These are phyloP conservation scores for Agrochola macilenta DNA, from an alignment of 2,888 invertebrate species.

Conservation along the genomic window DNA sequence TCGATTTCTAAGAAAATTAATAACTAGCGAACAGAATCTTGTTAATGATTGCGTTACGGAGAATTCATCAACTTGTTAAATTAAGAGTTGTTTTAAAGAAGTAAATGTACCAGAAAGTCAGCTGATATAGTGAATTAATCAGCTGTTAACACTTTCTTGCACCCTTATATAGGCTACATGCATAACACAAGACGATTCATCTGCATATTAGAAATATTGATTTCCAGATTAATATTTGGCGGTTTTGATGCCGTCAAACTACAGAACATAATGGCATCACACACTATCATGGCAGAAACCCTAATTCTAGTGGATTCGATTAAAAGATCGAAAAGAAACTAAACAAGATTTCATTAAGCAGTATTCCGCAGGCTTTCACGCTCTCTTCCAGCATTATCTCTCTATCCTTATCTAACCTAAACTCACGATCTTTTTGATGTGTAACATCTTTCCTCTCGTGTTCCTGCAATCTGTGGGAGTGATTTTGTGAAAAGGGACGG, in stretches of 20 bases:
- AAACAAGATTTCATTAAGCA: not conserved
- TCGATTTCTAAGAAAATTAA: conserved; percentile 10
- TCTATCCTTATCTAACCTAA: not conserved
- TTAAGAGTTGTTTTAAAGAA: conserved; percentile 3
- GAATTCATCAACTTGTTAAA: conserved; percentile 7
- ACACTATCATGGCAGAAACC: not conserved
- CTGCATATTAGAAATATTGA: not conserved
- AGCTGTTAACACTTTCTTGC: not conserved
- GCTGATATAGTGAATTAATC: too few relatives aligned
- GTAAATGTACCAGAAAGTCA: not conserved
- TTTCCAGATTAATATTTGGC: not conserved
- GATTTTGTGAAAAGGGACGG: too few relatives aligned
- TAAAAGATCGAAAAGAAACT: not conserved
- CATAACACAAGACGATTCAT: not conserved
- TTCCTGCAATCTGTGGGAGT: too few relatives aligned
- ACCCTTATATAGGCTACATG: not conserved
- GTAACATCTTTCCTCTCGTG: too few relatives aligned
- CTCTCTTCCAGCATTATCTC: not conserved
- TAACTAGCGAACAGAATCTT: conserved; percentile 6
- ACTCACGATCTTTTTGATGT: not conserved
- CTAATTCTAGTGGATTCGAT: not conserved
- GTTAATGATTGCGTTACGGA: conserved; percentile 1
- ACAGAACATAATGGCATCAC: not conserved
- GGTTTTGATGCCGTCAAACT: not conserved
- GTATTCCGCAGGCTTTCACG: not conserved